Evolutionary conservation across 2,113 vertebrate genomes (phyloP).

Genomic region (Elephantulus edwardii): DNA sequence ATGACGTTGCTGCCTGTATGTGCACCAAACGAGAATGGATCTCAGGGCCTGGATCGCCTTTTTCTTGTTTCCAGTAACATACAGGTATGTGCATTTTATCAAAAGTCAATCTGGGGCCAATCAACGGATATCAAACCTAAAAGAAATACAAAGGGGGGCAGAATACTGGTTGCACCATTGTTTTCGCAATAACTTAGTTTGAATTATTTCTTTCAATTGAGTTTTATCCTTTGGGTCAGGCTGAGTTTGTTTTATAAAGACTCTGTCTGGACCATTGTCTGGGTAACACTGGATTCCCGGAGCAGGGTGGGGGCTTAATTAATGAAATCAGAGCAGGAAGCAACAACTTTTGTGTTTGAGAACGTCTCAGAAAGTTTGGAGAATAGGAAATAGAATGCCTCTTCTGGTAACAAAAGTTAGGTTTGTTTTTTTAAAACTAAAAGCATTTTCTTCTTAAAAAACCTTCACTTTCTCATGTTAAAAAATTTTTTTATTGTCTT

Average conservation of each 20-base stretch:
- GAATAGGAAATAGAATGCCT: background rate
- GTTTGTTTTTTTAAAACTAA: too few relatives aligned
- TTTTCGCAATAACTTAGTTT: background rate
- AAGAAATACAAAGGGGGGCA: constrained; percentile 19
- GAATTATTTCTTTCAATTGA: constrained; percentile 14
- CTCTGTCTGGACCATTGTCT: constrained; percentile 43
- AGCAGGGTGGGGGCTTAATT: constrained; percentile 26
- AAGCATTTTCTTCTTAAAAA: constrained; percentile 31
- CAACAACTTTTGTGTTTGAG: constrained; percentile 16
- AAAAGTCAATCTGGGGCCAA: background rate
- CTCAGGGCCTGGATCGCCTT: background rate
- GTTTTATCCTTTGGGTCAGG: background rate
- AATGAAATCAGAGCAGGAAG: constrained; percentile 22
- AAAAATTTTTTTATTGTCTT: background rate
- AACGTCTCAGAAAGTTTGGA: constrained; percentile 6
- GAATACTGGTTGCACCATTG: background rate
- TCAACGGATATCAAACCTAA: constrained; percentile 2
- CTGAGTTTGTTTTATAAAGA: constrained; percentile 47
- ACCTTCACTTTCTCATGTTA: constrained; percentile 26
- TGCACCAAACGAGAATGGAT: background rate
- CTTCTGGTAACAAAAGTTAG: background rate
- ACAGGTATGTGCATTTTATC: background rate
- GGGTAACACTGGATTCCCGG: constrained; percentile 28
- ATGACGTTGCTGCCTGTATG: background rate
- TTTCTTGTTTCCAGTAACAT: background rate